These are phyloP conservation scores for Embidobia sp. DNA, from an alignment of 2,888 invertebrate genomes.

Conservation along the genomic window DNA sequence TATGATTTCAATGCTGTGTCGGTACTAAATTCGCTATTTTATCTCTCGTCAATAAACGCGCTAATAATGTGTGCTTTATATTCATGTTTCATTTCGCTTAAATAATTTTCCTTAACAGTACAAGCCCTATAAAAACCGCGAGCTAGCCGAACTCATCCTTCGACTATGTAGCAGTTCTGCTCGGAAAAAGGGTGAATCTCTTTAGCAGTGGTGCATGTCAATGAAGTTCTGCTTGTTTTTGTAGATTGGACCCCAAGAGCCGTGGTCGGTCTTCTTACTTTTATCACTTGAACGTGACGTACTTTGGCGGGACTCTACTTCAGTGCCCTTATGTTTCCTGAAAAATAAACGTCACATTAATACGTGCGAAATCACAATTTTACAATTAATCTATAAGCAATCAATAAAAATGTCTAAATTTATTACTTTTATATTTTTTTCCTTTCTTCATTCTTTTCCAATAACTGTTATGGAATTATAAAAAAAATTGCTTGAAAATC, in stretches of 20 bases:
- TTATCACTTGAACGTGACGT: conserved; percentile 70
- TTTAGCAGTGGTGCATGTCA: conserved; percentile 87
- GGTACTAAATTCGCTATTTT: too few relatives aligned
- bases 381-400: too few relatives aligned
- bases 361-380: conserved; percentile 4
- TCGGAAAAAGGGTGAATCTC: conserved; percentile 27
- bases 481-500: too few relatives aligned
- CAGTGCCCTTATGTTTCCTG: conserved; percentile 75
- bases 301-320: conserved; percentile 60
- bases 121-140: conserved; percentile 1
- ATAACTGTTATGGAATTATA: too few relatives aligned
- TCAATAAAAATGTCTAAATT: too few relatives aligned
- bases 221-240: conserved; percentile 89
- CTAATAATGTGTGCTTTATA: conserved; percentile 7
- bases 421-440: too few relatives aligned
- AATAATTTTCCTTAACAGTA: conserved; percentile 28
- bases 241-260: conserved; percentile 88
- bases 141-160: conserved; percentile 19
- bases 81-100: conserved; percentile 1
- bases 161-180: conserved; percentile 3
- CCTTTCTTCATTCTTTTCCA: too few relatives aligned
- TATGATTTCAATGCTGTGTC: too few relatives aligned
- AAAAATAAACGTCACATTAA: conserved; percentile 33
- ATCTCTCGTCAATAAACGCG: conserved; percentile 4
- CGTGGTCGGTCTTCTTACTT: conserved; percentile 81